phyloP scores from a whole-genome alignment of 2,113 vertebrate species.

The Zosterops japonicus region DNA sequence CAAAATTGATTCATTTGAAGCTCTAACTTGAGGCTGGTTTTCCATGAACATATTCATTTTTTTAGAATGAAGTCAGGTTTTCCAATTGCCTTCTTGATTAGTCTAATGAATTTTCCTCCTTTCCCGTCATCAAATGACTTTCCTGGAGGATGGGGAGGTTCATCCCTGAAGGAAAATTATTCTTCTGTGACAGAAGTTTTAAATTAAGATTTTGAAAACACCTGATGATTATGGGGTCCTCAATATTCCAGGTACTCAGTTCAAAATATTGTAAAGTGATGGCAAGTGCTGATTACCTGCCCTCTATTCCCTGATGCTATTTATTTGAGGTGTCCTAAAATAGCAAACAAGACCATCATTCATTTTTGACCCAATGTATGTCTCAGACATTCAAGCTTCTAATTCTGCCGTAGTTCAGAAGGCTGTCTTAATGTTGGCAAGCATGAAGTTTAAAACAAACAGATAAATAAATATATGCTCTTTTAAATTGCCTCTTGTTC shows the following conservation, averaged over 20 bases:
- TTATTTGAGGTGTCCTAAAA: neutral
- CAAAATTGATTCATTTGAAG: neutral
- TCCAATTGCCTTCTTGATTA: neutral
- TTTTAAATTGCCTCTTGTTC: neutral
- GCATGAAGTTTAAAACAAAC: neutral
- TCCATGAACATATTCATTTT: neutral
- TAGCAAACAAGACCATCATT: neutral
- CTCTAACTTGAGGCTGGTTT: neutral
- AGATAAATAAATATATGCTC: neutral
- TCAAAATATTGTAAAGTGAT: neutral
- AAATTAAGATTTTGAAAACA: neutral
- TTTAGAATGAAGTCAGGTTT: slow-evolving; percentile 9
- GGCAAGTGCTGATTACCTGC: neutral
- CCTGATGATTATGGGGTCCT: neutral
- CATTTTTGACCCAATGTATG: neutral
- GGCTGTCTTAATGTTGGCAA: neutral
- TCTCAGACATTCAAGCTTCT: neutral
- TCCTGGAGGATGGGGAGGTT: neutral
- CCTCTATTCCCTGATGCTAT: neutral
- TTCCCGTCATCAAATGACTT: neutral
- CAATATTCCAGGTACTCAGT: neutral
- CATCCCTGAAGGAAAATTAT: neutral
- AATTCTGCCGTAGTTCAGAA: neutral
- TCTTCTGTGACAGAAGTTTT: neutral
- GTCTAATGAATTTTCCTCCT: slow-evolving; percentile 19